phyloP scores from a whole-genome alignment of 2,797 vertebrate species.

The Artibeus jamaicensis region DNA sequence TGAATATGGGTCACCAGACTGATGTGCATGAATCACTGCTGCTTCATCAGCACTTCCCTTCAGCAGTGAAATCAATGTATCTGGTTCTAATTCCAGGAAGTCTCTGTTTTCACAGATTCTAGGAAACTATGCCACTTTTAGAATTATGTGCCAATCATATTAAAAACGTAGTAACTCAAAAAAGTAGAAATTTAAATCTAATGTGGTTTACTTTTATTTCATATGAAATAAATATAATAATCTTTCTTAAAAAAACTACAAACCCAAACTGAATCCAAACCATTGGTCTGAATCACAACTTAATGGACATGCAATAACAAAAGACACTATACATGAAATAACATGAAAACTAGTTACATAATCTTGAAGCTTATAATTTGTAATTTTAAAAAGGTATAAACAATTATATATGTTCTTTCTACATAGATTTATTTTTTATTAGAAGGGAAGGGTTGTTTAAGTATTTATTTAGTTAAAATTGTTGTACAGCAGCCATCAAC shows the following conservation, averaged over 20 bases:
- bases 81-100: conserved; percentile 30
- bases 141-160: not conserved
- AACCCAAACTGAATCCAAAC: not conserved
- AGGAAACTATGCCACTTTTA: conserved; percentile 9
- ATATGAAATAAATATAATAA: not conserved
- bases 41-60: not conserved
- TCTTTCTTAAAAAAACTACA: not conserved
- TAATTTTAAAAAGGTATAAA: not conserved
- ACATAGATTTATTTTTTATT: not conserved
- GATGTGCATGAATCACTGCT: not conserved
- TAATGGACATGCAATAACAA: not conserved
- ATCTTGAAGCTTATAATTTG: not conserved
- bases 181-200: not conserved
- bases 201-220: not conserved
- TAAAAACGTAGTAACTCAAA: not conserved
- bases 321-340: not conserved
- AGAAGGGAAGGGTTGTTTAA: not conserved
- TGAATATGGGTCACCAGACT: not conserved
- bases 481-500: not conserved
- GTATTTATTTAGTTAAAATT: not conserved
- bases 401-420: not conserved
- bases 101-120: not conserved
- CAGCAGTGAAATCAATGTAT: not conserved
- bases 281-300: not conserved
- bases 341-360: not conserved